Evolutionary conservation across 2,888 invertebrate genomes (phyloP), one percentile per base, ranked within the genome.

Genomic region (Harpalus rubripes): DNA sequence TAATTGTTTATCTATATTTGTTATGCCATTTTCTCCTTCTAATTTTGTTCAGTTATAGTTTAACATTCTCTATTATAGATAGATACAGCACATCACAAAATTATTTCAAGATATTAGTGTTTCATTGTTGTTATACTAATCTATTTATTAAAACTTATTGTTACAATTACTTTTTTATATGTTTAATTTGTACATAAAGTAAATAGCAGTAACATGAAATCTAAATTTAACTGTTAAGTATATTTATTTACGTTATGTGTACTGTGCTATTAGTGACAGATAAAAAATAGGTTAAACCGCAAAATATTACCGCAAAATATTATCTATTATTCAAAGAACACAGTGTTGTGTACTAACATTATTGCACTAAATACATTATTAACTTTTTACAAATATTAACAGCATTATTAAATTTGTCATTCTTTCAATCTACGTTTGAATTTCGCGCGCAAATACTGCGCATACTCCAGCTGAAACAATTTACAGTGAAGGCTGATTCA

Each of bases 401-500:
- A n/a, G 7, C n/a, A 32, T 4, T 12, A 6, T 22, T 26, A 26
- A 26, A 65, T 18, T 8, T 41, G 41, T 15, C 6, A 44, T 44
- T 16, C 2, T 41, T 74, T 44, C 7, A 18, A 74, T 59, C 59
- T 59, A 16, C n/a, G 59, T 68, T 74, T 44, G 16, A 74, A 74
- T 74, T 41, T 74, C 10, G 16, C 72, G 72, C 72, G 72, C 10
- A 41, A 68, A 68, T 72, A 68, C 12, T 12, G 78, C 78, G 78
- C 78, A 58, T 16, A 52, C 52, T 74, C 22, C 16, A 0, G 18
- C 72, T 7, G n/a, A 72, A 22, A 22, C 41, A 26, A 74, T 74
- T 2, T 56, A 44, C 26, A 72, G 72, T 76, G 76, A 83, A 83
- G 82, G 82, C 74, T 83, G 72, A 72, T 83, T 83, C 72, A 83